phyloP scores from a whole-genome alignment of 2,888 invertebrate genomes.

The Drosophila leonis region DNA sequence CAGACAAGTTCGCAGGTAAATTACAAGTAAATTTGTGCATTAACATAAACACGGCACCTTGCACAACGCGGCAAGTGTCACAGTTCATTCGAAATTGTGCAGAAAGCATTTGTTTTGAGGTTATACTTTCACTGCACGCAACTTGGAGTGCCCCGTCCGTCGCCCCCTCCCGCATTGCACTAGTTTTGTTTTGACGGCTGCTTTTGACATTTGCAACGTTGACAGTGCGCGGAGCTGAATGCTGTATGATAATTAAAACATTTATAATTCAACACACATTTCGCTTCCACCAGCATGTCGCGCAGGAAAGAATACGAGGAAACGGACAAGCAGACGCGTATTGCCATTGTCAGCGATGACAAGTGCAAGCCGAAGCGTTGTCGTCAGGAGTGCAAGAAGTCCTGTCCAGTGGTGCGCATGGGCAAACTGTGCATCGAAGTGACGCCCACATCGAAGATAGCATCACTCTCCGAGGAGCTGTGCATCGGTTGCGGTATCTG shows the following conservation, averaged over 20 bases:
- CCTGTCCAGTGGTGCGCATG: constrained; percentile 99
- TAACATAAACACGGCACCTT: constrained; percentile 1
- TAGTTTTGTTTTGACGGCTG: constrained; percentile 73
- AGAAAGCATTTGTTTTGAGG: constrained; percentile 66
- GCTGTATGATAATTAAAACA: constrained; percentile 14
- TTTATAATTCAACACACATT: constrained; percentile 15
- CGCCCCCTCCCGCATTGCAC: constrained; percentile 44
- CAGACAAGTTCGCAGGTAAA: constrained; percentile 73
- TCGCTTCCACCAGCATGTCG: constrained; percentile 86
- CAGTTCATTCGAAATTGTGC: constrained; percentile 12
- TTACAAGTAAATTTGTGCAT: constrained; percentile 14
- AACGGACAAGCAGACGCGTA: constrained; percentile 97
- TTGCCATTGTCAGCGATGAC: constrained; percentile 98
- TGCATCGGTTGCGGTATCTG: constrained; percentile 99
- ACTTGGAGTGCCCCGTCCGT: constrained; percentile 13
- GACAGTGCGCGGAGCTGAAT: constrained; percentile 44
- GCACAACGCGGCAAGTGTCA: constrained; percentile 1
- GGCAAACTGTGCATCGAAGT: constrained; percentile 99
- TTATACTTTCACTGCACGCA: constrained; percentile 74
- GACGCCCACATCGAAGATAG: constrained; percentile 97
- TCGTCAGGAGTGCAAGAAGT: constrained; percentile 99
- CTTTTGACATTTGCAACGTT: constrained; percentile 73
- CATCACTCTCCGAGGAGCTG: constrained; percentile 98
- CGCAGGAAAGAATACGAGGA: constrained; percentile 92
- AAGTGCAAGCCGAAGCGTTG: constrained; percentile 99